Evolutionary conservation across 2,113 vertebrate species (phyloP).

Genomic region (Daubentonia madagascariensis): DNA sequence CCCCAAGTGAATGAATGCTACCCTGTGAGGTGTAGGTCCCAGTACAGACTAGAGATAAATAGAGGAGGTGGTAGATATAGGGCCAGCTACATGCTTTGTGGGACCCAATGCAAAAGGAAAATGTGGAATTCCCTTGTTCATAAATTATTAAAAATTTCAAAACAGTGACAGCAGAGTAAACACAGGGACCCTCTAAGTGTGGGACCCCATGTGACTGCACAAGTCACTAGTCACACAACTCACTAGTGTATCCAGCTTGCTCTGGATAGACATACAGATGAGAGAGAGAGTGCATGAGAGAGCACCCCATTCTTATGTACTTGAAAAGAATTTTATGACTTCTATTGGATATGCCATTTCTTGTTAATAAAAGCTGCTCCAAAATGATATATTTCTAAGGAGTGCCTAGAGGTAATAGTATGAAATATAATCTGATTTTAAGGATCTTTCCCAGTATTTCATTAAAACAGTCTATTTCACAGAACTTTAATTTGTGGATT

Average conservation of each 20-base stretch:
- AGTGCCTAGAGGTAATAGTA: neutral
- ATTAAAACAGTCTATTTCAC: constrained; percentile 47
- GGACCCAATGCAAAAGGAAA: neutral
- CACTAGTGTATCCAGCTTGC: no score
- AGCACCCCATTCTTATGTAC: neutral
- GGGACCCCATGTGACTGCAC: neutral
- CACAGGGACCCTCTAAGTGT: neutral
- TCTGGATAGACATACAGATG: neutral
- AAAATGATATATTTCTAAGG: constrained; percentile 30
- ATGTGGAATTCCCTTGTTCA: neutral
- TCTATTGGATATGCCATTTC: constrained; percentile 23
- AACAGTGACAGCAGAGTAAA: neutral
- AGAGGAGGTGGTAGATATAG: neutral
- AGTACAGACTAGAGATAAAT: neutral
- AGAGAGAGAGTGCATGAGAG: neutral
- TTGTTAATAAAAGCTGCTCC: constrained; percentile 48
- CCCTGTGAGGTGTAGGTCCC: neutral
- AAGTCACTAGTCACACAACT: neutral
- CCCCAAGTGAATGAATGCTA: neutral
- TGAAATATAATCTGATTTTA: constrained; percentile 56
- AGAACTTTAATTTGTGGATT: constrained; percentile 45
- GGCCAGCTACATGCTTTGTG: neutral
- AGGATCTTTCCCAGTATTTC: constrained; percentile 33
- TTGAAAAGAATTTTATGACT: constrained; percentile 24
- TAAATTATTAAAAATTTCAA: neutral